Percentiles rank a stretch among this genome's conserved stretches.
Conservation (phyloP, 2,888 invertebrate species). For the Diarsia brunnea region DNA sequence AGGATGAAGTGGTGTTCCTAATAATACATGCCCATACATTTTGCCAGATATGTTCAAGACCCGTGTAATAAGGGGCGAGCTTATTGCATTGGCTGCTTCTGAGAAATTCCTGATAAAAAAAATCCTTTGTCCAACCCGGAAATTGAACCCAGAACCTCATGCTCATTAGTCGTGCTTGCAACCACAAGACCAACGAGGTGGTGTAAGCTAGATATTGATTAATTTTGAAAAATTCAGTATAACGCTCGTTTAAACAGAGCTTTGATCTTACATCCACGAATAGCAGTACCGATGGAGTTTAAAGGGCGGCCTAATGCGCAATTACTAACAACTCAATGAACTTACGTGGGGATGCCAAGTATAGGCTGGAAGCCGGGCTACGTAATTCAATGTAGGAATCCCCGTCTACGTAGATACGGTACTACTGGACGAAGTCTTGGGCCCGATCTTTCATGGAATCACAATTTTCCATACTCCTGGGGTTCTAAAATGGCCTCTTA, state of each 20-base stretch:
- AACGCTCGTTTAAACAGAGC: conserved; percentile 29
- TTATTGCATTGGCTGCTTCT: no score
- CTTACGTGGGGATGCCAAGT: conserved; percentile 4
- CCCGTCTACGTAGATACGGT: neutral
- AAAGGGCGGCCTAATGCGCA: conserved; percentile 42
- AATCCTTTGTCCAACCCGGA: no score
- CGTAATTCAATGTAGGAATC: conserved; percentile 5
- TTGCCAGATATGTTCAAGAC: no score
- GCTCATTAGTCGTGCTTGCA: no score
- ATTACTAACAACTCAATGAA: conserved; percentile 49
- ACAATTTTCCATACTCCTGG: neutral
- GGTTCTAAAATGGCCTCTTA: no score
- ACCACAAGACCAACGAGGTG: no score
- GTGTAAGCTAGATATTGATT: neutral
- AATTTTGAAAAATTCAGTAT: conserved; percentile 23
- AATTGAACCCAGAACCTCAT: no score
- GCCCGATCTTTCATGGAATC: neutral
- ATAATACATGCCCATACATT: no score
- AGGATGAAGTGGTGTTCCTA: no score
- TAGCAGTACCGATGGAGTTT: conserved; percentile 39
- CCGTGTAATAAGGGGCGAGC: no score
- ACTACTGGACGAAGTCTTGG: neutral
- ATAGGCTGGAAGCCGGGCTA: conserved; percentile 1
- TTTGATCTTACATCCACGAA: conserved; percentile 49
- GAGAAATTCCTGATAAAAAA: no score